Evolutionary conservation across 2,888 invertebrate species (phyloP), one percentile per base, ranked within the genome.

Genomic region (Clunio marinus): DNA sequence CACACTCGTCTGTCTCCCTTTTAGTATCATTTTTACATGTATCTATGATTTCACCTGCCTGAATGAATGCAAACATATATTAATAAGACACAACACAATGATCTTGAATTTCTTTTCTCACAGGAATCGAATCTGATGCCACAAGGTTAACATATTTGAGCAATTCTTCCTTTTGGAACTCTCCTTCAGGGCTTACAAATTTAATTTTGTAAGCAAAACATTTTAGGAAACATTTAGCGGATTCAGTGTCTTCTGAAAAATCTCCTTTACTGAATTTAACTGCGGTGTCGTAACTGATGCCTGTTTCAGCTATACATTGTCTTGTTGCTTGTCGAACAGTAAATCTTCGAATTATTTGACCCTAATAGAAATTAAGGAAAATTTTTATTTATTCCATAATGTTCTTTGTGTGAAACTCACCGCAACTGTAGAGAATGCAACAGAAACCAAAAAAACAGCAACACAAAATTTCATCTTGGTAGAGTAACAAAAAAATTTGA

Each of bases 181-280:
- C 37, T 3, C 63, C 46, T 46, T 25, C 45, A 10, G 13, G 10
- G 37, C 46, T 46, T 17, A 63, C 45, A 0, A 63, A 28, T n/a
- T 27, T 24, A 7, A 63, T n/a, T 27, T 45, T 63, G 3, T 37
- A 25, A 1, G 63, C 63, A 45, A 63, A 45, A 17, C 63, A 63
- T 25, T 46, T 63, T 15, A 63, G 24, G 7, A 63, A 63, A 17
- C 63, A 63, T 20, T 63, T 63, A 15, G 27, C 25, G 25, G 24
- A 17, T 0, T 15, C 10, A 15, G 28, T 63, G 17, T 27, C 27
- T 27, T 63, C 63, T n/a, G 20, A 37, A 4, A 63, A 27, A 5
- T 63, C 63, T 45, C 63, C 63, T 46, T 46, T 63, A 17, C 63
- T 28, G 37, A 37, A 46, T 5, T 45, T 17, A 13, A 45, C n/a